Percentiles rank a stretch among this genome's conserved stretches.
Conservation (phyloP, 35 echinoderm and acorn worm species). For the Chiridota heheva region DNA sequence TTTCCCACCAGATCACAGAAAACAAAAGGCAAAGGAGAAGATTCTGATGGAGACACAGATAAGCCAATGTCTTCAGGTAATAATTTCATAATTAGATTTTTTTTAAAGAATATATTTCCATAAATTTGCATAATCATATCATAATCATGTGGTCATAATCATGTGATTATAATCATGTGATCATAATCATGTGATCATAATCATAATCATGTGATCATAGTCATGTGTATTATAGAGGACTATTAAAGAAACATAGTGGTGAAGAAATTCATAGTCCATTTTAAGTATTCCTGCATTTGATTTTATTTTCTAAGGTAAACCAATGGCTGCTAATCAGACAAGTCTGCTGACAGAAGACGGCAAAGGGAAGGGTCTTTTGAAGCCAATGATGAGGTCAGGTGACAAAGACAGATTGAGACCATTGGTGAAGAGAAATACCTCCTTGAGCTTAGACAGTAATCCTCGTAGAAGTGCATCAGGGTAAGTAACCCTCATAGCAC, state of each 20-base stretch:
- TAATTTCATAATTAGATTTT: too few species aligned
- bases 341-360: slow-evolving; percentile 59
- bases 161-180: too few species aligned
- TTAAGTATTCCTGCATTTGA: not conserved
- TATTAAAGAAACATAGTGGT: too few species aligned
- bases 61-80: too few species aligned
- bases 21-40: slow-evolving; percentile 36
- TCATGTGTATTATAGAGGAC: too few species aligned
- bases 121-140: too few species aligned
- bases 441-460: slow-evolving; percentile 71
- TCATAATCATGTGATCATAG: too few species aligned
- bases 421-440: slow-evolving; percentile 52
- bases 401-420: slow-evolving; percentile 70
- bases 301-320: not conserved
- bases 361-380: slow-evolving; percentile 24
- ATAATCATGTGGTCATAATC: too few species aligned
- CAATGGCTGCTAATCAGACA: not conserved
- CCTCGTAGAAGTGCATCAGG: slow-evolving; percentile 83
- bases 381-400: not conserved
- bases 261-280: not conserved
- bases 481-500: slow-evolving; percentile 36
- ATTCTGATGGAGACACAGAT: slow-evolving; percentile 23
- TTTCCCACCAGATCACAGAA: slow-evolving; percentile 45
- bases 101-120: too few species aligned
- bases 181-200: too few species aligned